Conservation (phyloP, 2,113 vertebrate species). For the Ptychochromis oligacanthus region DNA sequence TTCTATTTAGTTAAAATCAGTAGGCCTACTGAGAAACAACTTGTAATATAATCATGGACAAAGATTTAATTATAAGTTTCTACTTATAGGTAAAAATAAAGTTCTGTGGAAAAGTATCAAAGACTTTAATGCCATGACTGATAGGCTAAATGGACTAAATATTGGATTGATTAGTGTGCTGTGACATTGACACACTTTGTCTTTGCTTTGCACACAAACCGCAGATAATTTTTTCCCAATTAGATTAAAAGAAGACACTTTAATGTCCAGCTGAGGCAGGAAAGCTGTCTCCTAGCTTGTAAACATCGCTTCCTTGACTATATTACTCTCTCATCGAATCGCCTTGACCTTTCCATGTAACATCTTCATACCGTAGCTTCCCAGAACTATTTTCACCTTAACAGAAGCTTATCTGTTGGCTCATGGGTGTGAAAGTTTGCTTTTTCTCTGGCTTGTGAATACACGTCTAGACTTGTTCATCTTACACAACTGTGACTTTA, state of each 20-base stretch:
- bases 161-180: neutral
- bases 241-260: neutral
- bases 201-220: neutral
- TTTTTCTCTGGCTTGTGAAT: neutral
- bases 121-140: neutral
- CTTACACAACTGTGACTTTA: neutral
- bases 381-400: neutral
- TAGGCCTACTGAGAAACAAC: neutral
- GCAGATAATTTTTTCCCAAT: neutral
- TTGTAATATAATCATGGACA: constrained; percentile 1
- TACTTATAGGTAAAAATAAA: neutral
- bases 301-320: neutral
- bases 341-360: neutral
- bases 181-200: neutral
- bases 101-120: neutral
- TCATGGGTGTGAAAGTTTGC: neutral
- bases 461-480: neutral
- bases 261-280: neutral
- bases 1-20: neutral
- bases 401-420: neutral
- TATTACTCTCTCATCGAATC: neutral
- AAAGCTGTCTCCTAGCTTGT: neutral
- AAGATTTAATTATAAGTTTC: neutral
- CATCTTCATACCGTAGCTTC: neutral
- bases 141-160: neutral